These are phyloP conservation scores for Taxidea taxus DNA, from an alignment of 2,113 vertebrate species.

Conservation along the genomic window DNA sequence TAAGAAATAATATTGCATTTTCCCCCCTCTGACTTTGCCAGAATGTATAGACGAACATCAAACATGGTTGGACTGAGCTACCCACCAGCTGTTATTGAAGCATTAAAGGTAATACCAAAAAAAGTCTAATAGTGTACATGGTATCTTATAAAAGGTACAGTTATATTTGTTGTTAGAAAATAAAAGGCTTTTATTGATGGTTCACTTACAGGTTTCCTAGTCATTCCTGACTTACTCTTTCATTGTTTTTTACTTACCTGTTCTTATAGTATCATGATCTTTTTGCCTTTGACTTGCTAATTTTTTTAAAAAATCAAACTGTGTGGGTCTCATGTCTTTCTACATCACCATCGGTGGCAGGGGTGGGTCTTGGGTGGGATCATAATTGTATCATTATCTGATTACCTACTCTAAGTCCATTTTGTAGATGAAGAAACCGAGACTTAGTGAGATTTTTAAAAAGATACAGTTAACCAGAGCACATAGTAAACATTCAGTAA, in stretches of 20 bases:
- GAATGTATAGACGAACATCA: constrained; percentile 98
- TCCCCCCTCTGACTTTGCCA: constrained; percentile 81
- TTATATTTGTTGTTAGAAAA: background rate
- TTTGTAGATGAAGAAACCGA: background rate
- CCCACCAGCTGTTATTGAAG: constrained; percentile 94
- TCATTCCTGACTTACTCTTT: background rate
- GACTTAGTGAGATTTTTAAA: background rate
- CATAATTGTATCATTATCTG: background rate
- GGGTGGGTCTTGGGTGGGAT: background rate
- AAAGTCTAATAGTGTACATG: background rate
- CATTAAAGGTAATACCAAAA: constrained; percentile 91
- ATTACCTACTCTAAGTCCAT: background rate
- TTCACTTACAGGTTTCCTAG: background rate
- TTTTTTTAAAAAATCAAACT: background rate
- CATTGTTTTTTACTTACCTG: background rate
- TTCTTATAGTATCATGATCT: background rate
- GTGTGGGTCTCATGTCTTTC: background rate
- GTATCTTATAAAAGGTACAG: background rate
- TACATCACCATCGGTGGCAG: background rate
- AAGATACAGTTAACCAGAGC: background rate
- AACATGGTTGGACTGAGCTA: constrained; percentile 99
- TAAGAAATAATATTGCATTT: constrained; percentile 64
- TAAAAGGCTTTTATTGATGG: background rate
- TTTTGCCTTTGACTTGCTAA: background rate
- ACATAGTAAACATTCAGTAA: background rate